phyloP scores from a whole-genome alignment of 92 coral and sea anemone genomes.

The Scolanthus callimorphus region DNA sequence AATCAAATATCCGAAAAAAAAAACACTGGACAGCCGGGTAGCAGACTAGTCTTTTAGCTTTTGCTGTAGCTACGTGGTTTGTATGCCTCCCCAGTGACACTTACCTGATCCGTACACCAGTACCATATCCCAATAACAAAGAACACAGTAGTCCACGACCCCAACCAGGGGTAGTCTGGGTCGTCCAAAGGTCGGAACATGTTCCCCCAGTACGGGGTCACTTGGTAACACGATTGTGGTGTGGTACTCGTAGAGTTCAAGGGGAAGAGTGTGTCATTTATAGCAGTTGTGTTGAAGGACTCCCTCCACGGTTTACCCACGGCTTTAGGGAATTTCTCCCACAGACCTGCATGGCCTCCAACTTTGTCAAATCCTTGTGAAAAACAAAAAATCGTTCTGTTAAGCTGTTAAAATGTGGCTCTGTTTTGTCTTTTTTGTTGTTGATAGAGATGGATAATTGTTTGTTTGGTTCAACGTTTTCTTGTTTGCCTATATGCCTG shows the following conservation, averaged over 20 bases:
- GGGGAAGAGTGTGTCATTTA: neutral
- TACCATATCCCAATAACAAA: slow-evolving; percentile 82
- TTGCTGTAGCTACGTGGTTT: too few species aligned
- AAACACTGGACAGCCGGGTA: too few species aligned
- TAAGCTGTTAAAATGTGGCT: too few species aligned
- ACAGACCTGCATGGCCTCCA: slow-evolving; percentile 57
- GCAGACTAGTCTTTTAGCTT: too few species aligned
- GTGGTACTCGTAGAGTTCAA: neutral
- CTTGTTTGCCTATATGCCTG: too few species aligned
- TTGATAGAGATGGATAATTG: too few species aligned
- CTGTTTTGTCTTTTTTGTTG: too few species aligned
- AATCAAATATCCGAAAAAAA: too few species aligned
- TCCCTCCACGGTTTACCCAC: slow-evolving; percentile 23
- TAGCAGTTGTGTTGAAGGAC: neutral
- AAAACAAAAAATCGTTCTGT: too few species aligned
- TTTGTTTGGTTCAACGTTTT: too few species aligned
- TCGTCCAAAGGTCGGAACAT: slow-evolving; percentile 80
- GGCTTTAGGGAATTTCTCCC: slow-evolving; percentile 62
- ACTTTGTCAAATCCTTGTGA: slow-evolving; percentile 55
- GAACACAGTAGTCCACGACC: slow-evolving; percentile 72
- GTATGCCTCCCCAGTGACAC: too few species aligned
- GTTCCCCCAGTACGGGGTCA: slow-evolving; percentile 77
- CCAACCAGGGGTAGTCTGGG: slow-evolving; percentile 90
- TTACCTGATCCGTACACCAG: slow-evolving; percentile 93
- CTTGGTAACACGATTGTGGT: slow-evolving; percentile 28